Conservation (phyloP, 2,797 vertebrate species). For the Rhynchotus rufescens region DNA sequence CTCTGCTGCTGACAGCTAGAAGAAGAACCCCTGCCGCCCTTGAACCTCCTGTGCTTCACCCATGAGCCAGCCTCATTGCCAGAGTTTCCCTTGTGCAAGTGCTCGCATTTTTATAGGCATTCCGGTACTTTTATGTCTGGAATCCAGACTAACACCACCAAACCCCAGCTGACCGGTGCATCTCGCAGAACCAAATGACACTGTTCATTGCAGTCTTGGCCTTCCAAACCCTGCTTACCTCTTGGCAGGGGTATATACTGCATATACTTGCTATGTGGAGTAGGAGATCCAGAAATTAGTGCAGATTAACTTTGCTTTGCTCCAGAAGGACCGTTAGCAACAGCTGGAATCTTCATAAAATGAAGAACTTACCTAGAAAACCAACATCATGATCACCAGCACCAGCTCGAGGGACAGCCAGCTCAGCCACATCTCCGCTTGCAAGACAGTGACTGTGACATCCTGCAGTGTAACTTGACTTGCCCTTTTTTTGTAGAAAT, state of each 20-base stretch:
- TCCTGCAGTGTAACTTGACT: background rate
- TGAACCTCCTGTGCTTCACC: background rate
- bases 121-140: constrained; percentile 49
- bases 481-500: background rate
- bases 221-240: background rate
- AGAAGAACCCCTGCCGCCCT: background rate
- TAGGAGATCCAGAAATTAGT: background rate
- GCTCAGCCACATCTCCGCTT: background rate
- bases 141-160: constrained; percentile 62
- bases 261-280: background rate
- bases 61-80: background rate
- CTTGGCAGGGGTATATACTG: background rate
- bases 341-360: background rate
- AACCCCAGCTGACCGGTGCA: constrained; percentile 32
- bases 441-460: constrained; percentile 1
- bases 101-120: constrained; percentile 23
- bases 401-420: background rate
- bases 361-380: background rate
- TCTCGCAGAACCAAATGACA: constrained; percentile 31
- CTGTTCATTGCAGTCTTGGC: constrained; percentile 14
- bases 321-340: background rate
- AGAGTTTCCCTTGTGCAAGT: constrained; percentile 11
- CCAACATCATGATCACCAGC: background rate
- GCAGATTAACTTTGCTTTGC: background rate
- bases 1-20: fast-evolving